Evolutionary conservation across 2,797 vertebrate species (phyloP), one percentile per base, ranked within the genome.

Genomic region (Adelosebastes latens): DNA sequence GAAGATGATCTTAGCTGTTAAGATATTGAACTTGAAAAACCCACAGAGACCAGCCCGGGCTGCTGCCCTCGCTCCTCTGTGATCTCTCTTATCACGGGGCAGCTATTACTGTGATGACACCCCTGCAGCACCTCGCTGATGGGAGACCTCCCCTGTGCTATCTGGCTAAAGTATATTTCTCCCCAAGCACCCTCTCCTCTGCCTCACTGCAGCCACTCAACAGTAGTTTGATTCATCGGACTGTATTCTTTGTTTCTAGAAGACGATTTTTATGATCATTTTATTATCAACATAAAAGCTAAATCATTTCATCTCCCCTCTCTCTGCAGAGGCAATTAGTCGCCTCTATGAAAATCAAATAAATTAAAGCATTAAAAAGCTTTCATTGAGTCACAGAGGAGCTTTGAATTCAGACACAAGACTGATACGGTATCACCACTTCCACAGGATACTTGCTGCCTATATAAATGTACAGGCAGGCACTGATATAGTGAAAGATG

Each of bases 271-370:
- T 88, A 92, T 64, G 75, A 92, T 88, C 31, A 8, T 82, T 92
- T 91, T 86, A 89, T 81, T 78, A 85, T 88, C 83, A 72, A 77
- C 81, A 71, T 86, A 78, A 87, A 87, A 76, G 64, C 83, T 73
- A n/a, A 89, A 87, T 89, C 78, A 66, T 83, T 75, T 78, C 73
- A 72, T 84, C 77, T 78, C 75, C 29, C 65, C 61, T 65, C 20
- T 32, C 29, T 88, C 82, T 76, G 84, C 79, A 69, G 83, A 83
- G 72, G 83, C 83, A 89, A 89, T 89, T 87, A 88, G 81, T 39
- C 4, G 12, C 68, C 79, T 87, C 86, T 79, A 81, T 82, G 82
- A 88, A 89, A 87, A 85, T 87, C 83, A 83, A 86, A 90, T 91
- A 83, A 88, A 89, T 88, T 61, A 74, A 73, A 72, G 46, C 32